phyloP scores from a whole-genome alignment of 30 jellyfish, hydroid and myxozoan genomes.

The Nemopilema nomurai region DNA sequence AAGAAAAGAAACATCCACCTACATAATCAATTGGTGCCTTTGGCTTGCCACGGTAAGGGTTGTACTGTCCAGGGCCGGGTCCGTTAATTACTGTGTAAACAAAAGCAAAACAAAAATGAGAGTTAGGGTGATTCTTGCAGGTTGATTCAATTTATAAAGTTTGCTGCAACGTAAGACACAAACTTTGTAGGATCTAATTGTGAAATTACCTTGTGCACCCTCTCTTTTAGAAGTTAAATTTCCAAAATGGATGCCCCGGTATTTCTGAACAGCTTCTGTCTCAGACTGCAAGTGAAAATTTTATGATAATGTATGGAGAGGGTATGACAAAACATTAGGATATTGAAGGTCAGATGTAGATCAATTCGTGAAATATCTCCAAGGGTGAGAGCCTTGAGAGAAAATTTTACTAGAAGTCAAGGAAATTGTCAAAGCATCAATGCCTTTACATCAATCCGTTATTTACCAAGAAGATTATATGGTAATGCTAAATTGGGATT shows the following conservation, averaged over 20 bases:
- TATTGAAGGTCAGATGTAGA: no score
- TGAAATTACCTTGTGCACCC: constrained; percentile 43
- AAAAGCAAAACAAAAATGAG: no score
- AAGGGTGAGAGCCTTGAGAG: background rate
- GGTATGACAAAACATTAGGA: background rate
- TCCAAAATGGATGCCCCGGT: constrained; percentile 88
- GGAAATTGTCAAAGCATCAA: no score
- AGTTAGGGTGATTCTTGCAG: no score
- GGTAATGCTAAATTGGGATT: no score
- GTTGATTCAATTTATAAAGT: no score
- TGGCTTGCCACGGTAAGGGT: constrained; percentile 74
- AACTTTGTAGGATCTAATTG: background rate
- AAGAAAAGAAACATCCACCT: constrained; percentile 4
- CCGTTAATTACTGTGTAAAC: constrained; percentile 17
- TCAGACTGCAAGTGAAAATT: constrained; percentile 50
- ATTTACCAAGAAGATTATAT: no score
- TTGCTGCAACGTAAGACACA: background rate
- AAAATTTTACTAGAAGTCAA: no score
- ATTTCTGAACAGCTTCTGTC: constrained; percentile 72
- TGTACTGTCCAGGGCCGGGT: constrained; percentile 93
- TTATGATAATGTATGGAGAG: background rate
- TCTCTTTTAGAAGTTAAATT: constrained; percentile 74
- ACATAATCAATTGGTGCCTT: constrained; percentile 85
- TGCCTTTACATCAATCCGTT: no score
- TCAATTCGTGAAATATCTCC: background rate